Conservation (phyloP, 2,888 invertebrate species). For the Cosmia pyralina region DNA sequence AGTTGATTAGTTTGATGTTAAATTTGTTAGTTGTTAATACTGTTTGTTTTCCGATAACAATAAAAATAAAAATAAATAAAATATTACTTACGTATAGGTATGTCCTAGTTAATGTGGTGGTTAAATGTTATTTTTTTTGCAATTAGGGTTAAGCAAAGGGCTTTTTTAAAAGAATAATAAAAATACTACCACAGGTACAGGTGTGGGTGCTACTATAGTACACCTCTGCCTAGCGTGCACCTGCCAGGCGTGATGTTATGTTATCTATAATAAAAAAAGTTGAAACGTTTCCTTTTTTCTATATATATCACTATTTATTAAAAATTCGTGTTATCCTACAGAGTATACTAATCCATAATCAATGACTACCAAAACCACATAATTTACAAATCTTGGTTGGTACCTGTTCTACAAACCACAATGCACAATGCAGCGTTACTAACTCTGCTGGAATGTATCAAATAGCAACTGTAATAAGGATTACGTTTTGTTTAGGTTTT, state of each 20-base stretch:
- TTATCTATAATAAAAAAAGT: not conserved
- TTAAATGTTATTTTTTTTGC: not conserved
- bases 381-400: not conserved
- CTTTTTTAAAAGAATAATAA: not conserved
- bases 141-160: not conserved
- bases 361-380: not conserved
- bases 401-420: not conserved
- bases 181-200: not conserved
- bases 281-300: not conserved
- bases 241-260: no score
- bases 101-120: no score
- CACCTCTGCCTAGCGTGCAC: no score
- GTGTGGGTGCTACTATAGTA: no score
- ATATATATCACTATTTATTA: not conserved
- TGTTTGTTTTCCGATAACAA: no score
- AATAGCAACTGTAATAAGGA: constrained; percentile 57
- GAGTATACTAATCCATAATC: not conserved
- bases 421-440: not conserved
- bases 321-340: no score
- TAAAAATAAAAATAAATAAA: no score
- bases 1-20: no score
- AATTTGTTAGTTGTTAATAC: no score
- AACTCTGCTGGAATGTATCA: not conserved
- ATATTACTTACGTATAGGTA: no score
- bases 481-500: constrained; percentile 93